phyloP scores from a whole-genome alignment of 2,797 vertebrate genomes.

The Petrocephalus sullivani region DNA sequence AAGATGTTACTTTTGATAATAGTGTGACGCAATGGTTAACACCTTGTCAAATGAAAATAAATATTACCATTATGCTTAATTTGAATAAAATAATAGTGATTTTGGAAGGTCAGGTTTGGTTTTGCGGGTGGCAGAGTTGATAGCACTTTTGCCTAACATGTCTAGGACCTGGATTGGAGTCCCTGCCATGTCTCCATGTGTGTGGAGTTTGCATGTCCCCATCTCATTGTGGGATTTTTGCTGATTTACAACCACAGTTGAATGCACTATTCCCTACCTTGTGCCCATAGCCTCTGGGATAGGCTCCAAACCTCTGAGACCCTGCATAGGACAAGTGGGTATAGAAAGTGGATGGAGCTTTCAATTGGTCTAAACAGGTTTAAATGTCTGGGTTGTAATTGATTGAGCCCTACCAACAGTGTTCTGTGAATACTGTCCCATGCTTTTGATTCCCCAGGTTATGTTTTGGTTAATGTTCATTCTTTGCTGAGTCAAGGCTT shows the following conservation, averaged over 20 bases:
- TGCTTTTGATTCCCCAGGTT: background rate
- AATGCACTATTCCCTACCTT: background rate
- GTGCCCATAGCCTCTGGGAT: background rate
- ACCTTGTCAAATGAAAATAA: background rate
- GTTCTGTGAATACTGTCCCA: background rate
- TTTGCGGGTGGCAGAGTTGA: background rate
- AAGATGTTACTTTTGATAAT: background rate
- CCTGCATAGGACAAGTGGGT: background rate
- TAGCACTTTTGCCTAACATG: background rate
- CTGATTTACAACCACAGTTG: background rate
- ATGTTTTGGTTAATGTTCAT: background rate
- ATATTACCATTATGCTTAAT: background rate
- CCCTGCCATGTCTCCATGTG: background rate
- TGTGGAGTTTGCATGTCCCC: background rate
- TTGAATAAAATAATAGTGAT: background rate
- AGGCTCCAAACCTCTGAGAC: background rate
- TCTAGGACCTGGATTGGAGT: background rate
- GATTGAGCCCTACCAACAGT: background rate
- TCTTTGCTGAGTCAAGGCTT: background rate
- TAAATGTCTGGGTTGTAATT: background rate
- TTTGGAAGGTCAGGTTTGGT: background rate
- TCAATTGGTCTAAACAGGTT: background rate
- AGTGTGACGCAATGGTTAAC: background rate
- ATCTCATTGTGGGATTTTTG: background rate
- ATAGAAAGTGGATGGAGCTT: background rate